Evolutionary conservation across 2,797 vertebrate species (phyloP), one percentile per base, ranked within the genome.

Genomic region (Halcyon leucocephala): DNA sequence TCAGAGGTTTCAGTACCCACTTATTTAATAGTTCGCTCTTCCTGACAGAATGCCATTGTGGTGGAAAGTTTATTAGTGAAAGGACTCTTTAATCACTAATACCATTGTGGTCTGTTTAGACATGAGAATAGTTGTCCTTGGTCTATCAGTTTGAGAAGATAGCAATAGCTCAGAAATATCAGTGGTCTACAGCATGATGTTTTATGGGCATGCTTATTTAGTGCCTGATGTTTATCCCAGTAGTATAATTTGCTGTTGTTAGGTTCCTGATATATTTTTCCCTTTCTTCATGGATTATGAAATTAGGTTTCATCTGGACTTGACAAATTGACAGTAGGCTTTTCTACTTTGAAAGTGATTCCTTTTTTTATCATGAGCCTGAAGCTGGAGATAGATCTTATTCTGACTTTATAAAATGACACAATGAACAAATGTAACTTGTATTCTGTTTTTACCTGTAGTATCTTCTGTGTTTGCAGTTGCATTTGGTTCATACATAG

Each of bases 291-390:
- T 46, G 73, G 89, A 93, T 97, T 88, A 93, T 79, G 77, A 95
- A 95, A 95, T 97, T 73, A 77, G 60, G 33, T 55, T 96, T 96
- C 95, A 51, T 88, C 61, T 54, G 89, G 39, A 33, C 71, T 91
- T 94, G 82, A 74, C 55, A 86, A 93, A 83, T 17, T 86, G 78
- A 41, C 55, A 94, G 66, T 51, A 69, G 73, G 58, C 42, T 76
- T 76, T 97, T 85, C 65, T 91, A 5, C 55, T 57, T 60, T 61
- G 54, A 80, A 81, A 81, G 57, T 21, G 29, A 46, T 83, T 88
- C 17, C 5, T 74, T 60, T 87, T 86, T 72, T 79, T 39, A 65
- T 51, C 42, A 37, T 37, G 60, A 79, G 66, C 13, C 10, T 76
- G 71, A 41, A 66, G 39, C 13, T 86, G 14, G 11, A 49, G 33